A percentile compares a stretch with the other conserved stretches of the same genome.
Evolutionary conservation across 2,888 invertebrate genomes (phyloP).

Genomic region (Eupithecia dodoneata): DNA sequence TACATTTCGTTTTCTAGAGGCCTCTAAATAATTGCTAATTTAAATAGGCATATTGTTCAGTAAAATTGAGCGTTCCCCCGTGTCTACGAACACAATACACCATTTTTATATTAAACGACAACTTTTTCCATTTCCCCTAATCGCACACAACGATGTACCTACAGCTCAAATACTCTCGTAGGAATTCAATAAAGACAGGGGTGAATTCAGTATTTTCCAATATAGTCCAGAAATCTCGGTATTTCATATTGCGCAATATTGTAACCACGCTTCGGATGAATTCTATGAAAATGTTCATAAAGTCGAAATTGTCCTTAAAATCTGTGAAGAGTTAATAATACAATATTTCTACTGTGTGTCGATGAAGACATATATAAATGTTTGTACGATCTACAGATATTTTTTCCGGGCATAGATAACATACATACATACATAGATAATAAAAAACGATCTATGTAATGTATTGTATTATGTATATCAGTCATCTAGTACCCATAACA

Average conservation of each 20-base stretch:
- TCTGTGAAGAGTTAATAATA: too few species aligned
- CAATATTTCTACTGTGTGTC: too few species aligned
- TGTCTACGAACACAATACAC: conserved; percentile 35
- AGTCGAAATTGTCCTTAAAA: background rate
- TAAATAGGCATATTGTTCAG: background rate
- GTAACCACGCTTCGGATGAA: background rate
- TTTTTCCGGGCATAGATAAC: too few species aligned
- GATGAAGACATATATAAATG: too few species aligned
- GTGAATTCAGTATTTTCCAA: conserved; percentile 39
- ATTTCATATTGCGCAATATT: conserved; percentile 10
- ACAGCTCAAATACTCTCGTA: conserved; percentile 55
- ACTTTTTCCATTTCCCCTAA: conserved; percentile 71
- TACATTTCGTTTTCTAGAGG: background rate
- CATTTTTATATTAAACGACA: conserved; percentile 59
- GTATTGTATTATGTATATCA: too few species aligned
- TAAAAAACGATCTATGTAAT: too few species aligned
- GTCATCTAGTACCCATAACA: too few species aligned
- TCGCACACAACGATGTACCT: conserved; percentile 58
- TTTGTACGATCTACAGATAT: too few species aligned
- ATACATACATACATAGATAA: too few species aligned
- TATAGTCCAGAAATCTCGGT: background rate
- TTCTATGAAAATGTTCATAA: background rate
- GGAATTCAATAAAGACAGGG: conserved; percentile 53
- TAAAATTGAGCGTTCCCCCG: background rate
- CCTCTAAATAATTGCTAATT: background rate